Percentiles rank a stretch among this genome's conserved stretches.
These are phyloP conservation scores for Artibeus jamaicensis DNA, from an alignment of 2,797 vertebrate species.

Conservation along the genomic window DNA sequence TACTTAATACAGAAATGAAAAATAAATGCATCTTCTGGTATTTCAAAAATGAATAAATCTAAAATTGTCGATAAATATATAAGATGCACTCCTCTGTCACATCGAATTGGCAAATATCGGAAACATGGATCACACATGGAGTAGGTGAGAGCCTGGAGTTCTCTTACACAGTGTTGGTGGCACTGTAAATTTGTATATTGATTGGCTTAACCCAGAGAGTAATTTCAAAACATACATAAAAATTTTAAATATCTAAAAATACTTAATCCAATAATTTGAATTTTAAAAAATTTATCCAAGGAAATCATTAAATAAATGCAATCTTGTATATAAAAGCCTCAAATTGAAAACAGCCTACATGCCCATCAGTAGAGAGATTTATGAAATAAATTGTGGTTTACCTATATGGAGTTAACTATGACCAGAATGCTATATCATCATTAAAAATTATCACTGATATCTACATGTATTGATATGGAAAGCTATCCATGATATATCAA, in stretches of 20 bases:
- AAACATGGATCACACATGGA: background rate
- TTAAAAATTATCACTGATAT: slow-evolving; percentile 2
- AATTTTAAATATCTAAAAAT: background rate
- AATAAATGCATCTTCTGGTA: background rate
- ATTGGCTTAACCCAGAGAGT: background rate
- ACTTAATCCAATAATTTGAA: background rate
- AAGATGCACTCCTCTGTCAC: background rate
- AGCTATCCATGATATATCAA: background rate
- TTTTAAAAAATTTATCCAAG: slow-evolving; percentile 20
- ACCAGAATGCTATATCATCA: background rate
- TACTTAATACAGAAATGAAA: background rate
- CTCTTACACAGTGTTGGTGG: background rate
- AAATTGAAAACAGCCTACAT: background rate
- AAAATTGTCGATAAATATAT: background rate
- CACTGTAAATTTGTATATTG: background rate
- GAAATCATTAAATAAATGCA: background rate
- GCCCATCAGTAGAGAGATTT: background rate
- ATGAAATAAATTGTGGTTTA: slow-evolving; percentile 21
- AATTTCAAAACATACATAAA: background rate
- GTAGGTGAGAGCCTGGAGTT: background rate
- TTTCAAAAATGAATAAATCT: background rate
- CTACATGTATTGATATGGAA: background rate
- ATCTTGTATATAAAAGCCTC: background rate
- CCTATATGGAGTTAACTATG: background rate
- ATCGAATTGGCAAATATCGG: background rate